phyloP scores from a whole-genome alignment of 2,113 vertebrate genomes.

The Odobenus rosmarus region DNA sequence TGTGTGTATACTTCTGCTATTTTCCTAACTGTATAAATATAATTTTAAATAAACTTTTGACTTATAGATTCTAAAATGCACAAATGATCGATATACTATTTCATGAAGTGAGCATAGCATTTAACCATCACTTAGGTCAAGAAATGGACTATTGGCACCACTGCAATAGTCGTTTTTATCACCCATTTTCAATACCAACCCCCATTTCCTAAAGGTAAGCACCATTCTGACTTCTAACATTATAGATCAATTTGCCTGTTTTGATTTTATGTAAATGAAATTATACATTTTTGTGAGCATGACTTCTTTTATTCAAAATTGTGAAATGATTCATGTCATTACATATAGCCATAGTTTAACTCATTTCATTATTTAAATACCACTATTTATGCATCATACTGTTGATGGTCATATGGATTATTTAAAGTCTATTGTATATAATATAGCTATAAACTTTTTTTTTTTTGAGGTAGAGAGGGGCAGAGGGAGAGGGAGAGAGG shows the following conservation, averaged over 20 bases:
- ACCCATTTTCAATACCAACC: not conserved
- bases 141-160: not conserved
- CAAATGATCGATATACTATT: not conserved
- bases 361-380: not conserved
- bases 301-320: not conserved
- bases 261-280: not conserved
- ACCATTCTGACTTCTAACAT: not conserved
- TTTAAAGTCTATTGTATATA: not conserved
- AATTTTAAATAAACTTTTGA: not conserved
- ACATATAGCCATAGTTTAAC: not conserved
- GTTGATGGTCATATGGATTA: not conserved
- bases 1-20: not conserved
- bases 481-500: not conserved
- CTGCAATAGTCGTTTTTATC: not conserved
- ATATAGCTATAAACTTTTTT: not conserved
- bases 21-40: not conserved
- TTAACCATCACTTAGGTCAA: not conserved
- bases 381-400: not conserved
- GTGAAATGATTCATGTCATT: not conserved
- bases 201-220: not conserved
- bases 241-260: not conserved
- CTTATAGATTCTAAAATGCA: not conserved
- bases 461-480: not conserved
- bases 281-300: not conserved
- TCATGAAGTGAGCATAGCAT: not conserved